Conservation (phyloP, 2,113 vertebrate species). For the Beaufortia kweichowensis region DNA sequence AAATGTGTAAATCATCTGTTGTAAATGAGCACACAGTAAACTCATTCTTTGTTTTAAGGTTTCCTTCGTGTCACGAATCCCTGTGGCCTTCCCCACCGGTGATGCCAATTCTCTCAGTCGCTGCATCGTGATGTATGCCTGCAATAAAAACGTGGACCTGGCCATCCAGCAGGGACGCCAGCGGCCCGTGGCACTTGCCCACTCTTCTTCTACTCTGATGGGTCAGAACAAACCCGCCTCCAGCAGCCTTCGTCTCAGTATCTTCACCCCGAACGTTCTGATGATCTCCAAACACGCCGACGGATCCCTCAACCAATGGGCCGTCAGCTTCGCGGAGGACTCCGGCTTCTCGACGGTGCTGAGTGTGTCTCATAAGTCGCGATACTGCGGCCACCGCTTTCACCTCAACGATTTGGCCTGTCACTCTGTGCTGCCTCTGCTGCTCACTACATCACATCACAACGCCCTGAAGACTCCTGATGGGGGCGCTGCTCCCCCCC, state of each 20-base stretch:
- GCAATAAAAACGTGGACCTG: conserved; percentile 95
- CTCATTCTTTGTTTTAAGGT: conserved; percentile 75
- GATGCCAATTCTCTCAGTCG: conserved; percentile 96
- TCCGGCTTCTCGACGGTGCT: conserved; percentile 96
- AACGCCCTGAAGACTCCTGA: conserved; percentile 86
- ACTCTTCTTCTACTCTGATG: conserved; percentile 75
- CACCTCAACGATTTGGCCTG: conserved; percentile 97
- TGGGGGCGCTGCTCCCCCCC: conserved; percentile 59
- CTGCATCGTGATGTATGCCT: conserved; percentile 97
- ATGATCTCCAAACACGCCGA: conserved; percentile 98
- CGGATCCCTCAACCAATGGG: conserved; percentile 96
- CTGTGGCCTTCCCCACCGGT: conserved; percentile 93
- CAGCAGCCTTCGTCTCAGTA: conserved; percentile 88
- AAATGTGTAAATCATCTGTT: too few species aligned
- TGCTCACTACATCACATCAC: conserved; percentile 97
- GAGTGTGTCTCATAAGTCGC: conserved; percentile 94
- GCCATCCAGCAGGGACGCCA: conserved; percentile 94
- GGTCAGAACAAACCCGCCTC: conserved; percentile 78
- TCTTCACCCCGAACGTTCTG: conserved; percentile 95
- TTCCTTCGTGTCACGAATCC: conserved; percentile 96
- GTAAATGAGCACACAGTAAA: neutral
- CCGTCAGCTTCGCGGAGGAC: conserved; percentile 95
- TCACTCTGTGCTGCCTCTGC: conserved; percentile 91
- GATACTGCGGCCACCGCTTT: conserved; percentile 98
- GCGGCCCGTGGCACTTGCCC: conserved; percentile 75